phyloP scores from a whole-genome alignment of 2,797 vertebrate genomes.

The Pseudochromis fuscus region DNA sequence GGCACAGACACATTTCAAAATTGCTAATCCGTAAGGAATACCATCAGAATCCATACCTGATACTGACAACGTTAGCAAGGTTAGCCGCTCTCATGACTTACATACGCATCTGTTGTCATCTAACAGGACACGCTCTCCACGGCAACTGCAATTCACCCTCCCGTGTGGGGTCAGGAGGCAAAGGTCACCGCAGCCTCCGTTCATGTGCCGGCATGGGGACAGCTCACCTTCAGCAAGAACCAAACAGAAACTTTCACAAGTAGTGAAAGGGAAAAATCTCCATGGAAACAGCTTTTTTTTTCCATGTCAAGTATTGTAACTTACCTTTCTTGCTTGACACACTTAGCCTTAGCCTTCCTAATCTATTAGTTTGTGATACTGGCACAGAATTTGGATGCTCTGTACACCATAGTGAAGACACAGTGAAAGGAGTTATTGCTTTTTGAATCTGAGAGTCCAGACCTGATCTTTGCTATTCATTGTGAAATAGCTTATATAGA shows the following conservation, averaged over 20 bases:
- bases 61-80: slow-evolving; percentile 1
- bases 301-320: not conserved
- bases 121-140: slow-evolving; percentile 92
- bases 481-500: not conserved
- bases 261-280: not conserved
- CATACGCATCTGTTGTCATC: slow-evolving; percentile 99
- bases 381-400: not conserved
- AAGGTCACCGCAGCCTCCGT: slow-evolving; percentile 97
- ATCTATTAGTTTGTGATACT: slow-evolving; percentile 5
- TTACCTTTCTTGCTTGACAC: slow-evolving; percentile 1
- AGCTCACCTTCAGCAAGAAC: slow-evolving; percentile 88
- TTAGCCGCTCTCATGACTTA: slow-evolving; percentile 85
- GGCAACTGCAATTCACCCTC: slow-evolving; percentile 94
- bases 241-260: slow-evolving; percentile 28
- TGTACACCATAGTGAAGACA: not conserved
- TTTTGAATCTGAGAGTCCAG: not conserved
- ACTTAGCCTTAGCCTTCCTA: not conserved
- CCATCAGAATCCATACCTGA: slow-evolving; percentile 39
- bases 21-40: slow-evolving; percentile 19
- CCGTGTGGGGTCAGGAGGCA: slow-evolving; percentile 94
- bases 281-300: not conserved
- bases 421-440: not conserved
- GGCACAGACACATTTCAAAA: slow-evolving; percentile 21
- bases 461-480: not conserved
- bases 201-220: slow-evolving; percentile 92